These are phyloP conservation scores for Agrotis exclamationis DNA, from an alignment of 2,888 invertebrate genomes.

Conservation along the genomic window DNA sequence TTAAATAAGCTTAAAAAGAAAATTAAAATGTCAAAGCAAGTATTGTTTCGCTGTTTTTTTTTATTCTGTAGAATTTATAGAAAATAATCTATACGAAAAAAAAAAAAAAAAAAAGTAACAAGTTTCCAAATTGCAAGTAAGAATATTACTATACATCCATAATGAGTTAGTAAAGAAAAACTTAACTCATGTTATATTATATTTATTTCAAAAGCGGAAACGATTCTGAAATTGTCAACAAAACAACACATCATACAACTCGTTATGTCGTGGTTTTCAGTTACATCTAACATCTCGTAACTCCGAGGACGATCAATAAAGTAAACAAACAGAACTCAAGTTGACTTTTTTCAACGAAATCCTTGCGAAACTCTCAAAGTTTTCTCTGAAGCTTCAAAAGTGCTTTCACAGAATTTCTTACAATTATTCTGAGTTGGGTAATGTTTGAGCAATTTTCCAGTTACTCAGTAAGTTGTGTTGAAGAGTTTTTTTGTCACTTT, in stretches of 20 bases:
- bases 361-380: slow-evolving; percentile 28
- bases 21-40: too few species aligned
- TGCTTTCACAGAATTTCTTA: slow-evolving; percentile 21
- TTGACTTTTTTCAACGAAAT: slow-evolving; percentile 25
- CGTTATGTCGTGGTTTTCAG: neutral
- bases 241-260: neutral
- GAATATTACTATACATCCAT: too few species aligned
- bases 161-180: too few species aligned
- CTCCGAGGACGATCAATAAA: slow-evolving; percentile 28
- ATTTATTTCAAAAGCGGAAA: too few species aligned
- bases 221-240: neutral
- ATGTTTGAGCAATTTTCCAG: slow-evolving; percentile 34
- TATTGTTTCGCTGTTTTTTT: too few species aligned
- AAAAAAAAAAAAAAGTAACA: too few species aligned
- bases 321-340: slow-evolving; percentile 33
- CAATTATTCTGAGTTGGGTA: slow-evolving; percentile 2
- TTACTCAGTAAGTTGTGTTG: slow-evolving; percentile 23
- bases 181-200: too few species aligned
- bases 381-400: slow-evolving; percentile 35
- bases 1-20: too few species aligned
- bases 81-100: too few species aligned
- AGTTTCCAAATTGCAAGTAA: too few species aligned
- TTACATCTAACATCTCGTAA: slow-evolving; percentile 2
- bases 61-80: too few species aligned
- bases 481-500: neutral